Percentiles rank a stretch among this genome's conserved stretches.
phyloP scores from a whole-genome alignment of 2,797 vertebrate species.

The Myotis daubentonii region DNA sequence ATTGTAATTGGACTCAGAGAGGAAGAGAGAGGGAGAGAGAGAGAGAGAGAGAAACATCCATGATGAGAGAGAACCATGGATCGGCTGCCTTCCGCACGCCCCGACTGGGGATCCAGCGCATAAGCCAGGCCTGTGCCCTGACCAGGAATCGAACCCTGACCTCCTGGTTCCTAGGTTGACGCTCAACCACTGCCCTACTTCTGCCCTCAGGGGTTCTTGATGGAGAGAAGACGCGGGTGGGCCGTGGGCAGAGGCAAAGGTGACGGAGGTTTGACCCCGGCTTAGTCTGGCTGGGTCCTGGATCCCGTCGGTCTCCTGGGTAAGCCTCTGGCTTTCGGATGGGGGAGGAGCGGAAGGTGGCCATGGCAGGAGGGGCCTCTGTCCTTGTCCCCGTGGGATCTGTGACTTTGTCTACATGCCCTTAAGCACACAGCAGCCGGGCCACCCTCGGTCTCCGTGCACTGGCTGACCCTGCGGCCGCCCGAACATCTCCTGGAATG shows the following conservation, averaged over 20 bases:
- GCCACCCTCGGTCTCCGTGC: neutral
- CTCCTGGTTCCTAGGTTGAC: too few species aligned
- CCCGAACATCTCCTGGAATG: neutral
- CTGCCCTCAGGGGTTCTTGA: neutral
- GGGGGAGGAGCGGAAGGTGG: neutral
- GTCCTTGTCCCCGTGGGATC: neutral
- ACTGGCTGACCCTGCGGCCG: neutral
- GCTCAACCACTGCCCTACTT: neutral
- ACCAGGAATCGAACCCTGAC: too few species aligned
- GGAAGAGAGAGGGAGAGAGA: too few species aligned
- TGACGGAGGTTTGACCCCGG: too few species aligned
- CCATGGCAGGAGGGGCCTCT: rapidly evolving
- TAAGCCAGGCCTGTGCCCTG: too few species aligned
- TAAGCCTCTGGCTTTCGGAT: neutral
- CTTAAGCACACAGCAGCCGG: rapidly evolving
- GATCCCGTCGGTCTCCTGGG: neutral
- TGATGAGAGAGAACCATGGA: too few species aligned
- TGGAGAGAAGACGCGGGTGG: neutral
- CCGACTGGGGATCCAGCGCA: too few species aligned
- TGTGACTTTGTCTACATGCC: neutral
- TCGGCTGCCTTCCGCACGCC: too few species aligned
- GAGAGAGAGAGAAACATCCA: too few species aligned
- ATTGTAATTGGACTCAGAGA: too few species aligned
- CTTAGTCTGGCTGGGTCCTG: neutral
- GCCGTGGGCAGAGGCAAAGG: neutral